Evolutionary conservation across 2,113 vertebrate species (phyloP), one percentile per base, ranked within the genome.

Genomic region (Pimephales promelas): DNA sequence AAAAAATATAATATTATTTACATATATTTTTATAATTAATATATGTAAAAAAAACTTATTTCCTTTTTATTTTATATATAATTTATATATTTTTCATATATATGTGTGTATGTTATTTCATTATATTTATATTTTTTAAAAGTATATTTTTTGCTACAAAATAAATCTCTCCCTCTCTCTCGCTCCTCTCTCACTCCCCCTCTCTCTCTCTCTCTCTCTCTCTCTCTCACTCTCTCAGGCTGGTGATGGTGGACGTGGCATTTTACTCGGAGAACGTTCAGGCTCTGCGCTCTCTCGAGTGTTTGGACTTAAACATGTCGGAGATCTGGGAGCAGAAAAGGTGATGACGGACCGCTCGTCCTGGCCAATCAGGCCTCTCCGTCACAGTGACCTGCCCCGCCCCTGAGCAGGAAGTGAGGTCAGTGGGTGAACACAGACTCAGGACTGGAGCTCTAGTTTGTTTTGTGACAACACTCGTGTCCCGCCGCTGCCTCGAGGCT

Each of bases 271-370:
- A 97, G 95, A 99, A 98, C 90, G 87, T 99, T 79, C 97, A 97
- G 95, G 96, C 91, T 68, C 94, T 99, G 91, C 96, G 95, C 93
- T 97, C 95, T 85, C 96, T 99, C 86, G 97, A 98, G 91, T 89
- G 90, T 54, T 92, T 99, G 83, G 96, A 98, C 92, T 94, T 98
- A 87, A 98, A 97, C 93, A 97, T 99, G 97, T 94, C 92, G 0
- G 98, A 99, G 90, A 98, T 99, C 89, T 99, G 98, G 98, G 97
- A 99, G 93, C 97, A 97, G 94, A 99, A 99, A 95, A 99, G 98
- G 96, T 99, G 98, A 99, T 95, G 83, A 84, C 75, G 54, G 81
- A 80, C 84, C 68, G 7, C 31, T 86, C 86, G 90, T 88, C 87
- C 89, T 85, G 77, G 45, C 70, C 52, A 81, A 64, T 59, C 57